Evolutionary conservation across 2,113 vertebrate species (phyloP).

Genomic region (Zosterops hypoxanthus): DNA sequence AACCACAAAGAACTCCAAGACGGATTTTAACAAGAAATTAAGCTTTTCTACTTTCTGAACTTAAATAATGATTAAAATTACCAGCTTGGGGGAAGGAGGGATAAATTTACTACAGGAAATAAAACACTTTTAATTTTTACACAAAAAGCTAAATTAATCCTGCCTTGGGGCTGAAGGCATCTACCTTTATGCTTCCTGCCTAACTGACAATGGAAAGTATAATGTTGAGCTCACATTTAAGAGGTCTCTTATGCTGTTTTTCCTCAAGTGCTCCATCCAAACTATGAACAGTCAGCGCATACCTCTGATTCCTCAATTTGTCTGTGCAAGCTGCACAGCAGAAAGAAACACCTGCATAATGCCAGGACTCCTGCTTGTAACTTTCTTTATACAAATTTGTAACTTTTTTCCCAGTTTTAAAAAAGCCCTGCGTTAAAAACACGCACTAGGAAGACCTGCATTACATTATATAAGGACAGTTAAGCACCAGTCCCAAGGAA

Average conservation of each 20-base stretch:
- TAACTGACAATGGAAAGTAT: background rate
- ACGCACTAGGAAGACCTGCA: background rate
- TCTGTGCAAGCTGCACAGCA: background rate
- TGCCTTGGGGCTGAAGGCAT: background rate
- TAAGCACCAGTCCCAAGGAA: background rate
- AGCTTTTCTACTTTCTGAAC: background rate
- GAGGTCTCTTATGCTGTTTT: fast-evolving
- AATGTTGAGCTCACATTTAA: background rate
- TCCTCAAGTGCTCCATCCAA: background rate
- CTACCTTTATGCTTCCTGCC: background rate
- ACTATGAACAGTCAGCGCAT: background rate
- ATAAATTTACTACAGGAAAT: background rate
- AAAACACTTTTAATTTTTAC: background rate
- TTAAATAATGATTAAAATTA: background rate
- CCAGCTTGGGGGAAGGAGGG: fast-evolving
- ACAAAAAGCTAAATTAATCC: background rate
- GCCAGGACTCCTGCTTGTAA: background rate
- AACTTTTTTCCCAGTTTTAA: background rate
- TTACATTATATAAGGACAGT: background rate
- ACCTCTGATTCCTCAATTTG: background rate
- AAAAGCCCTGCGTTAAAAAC: background rate
- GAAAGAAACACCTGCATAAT: background rate
- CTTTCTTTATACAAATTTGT: background rate
- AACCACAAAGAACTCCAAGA: background rate
- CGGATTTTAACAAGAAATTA: background rate